Evolutionary conservation across 1,140 invertebrate genomes (phyloP), one percentile per base, ranked within the genome.

Genomic region (Psix sp.): DNA sequence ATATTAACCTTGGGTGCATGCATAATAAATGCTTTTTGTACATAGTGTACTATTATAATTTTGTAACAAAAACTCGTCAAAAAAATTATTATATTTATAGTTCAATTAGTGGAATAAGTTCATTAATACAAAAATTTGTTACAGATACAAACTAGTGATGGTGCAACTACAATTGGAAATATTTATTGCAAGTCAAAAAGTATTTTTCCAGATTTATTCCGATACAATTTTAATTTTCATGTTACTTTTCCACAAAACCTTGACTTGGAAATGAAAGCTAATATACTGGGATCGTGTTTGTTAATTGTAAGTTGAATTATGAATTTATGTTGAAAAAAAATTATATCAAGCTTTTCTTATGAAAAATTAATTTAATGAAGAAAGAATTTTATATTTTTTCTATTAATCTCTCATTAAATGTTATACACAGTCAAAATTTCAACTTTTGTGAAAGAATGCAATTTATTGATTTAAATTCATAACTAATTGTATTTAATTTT

Each of bases 151-250:
- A 90, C 91, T 0, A 83, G 87, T 18, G 92, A 94, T 76, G 91
- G 90, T 5, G 84, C 88, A 84, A 88, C 17, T 88, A 86, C 3
- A 86, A 90, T 95, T 29, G 94, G 94, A 0, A 90, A 89, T 78
- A 95, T 96, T 65, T 91, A 90, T 0, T 94, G 94, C 78, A 90
- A 93, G 76, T 95, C 93, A 93, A 89, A 91, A 2, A 93, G 93
- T 0, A 70, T 94, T 4, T 82, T 89, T 0, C 87, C 90, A 16
- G 93, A 94, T 85, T 80, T 90, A 1, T 93, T 94, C 76, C 94
- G 93, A 0, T 92, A 94, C 85, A 88, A 92, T 0, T 93, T 95
- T 80, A 90, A 92, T 75, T 95, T 95, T 83, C 93, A 92, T 35
- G 91, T 96, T 11, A 89, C 88, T 3, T 95, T 96, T 83, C 94